These are phyloP conservation scores for Arctocebus calabarensis DNA, from an alignment of 2,797 vertebrate genomes.

Conservation along the genomic window DNA sequence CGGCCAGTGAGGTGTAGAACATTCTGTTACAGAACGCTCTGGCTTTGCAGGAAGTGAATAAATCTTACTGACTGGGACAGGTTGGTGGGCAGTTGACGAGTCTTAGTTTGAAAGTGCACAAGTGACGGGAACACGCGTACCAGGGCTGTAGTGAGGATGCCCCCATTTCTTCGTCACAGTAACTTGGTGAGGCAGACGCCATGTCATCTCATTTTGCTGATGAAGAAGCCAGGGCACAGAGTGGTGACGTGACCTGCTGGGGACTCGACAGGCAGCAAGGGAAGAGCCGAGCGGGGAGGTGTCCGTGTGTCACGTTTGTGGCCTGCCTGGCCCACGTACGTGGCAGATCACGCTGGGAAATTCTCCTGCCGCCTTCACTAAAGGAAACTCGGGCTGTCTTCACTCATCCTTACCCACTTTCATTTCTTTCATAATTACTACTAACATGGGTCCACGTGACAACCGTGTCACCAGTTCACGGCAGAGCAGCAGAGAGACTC, in stretches of 20 bases:
- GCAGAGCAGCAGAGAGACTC: neutral
- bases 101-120: constrained; percentile 5
- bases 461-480: neutral
- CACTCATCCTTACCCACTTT: neutral
- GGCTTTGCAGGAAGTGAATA: neutral
- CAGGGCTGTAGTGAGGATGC: neutral
- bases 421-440: neutral
- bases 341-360: neutral
- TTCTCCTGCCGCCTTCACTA: neutral
- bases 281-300: neutral
- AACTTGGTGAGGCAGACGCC: neutral
- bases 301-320: neutral
- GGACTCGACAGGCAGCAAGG: neutral
- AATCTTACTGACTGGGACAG: neutral
- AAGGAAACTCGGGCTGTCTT: neutral
- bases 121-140: neutral
- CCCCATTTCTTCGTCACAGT: constrained; percentile 32
- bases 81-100: neutral
- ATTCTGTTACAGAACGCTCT: neutral
- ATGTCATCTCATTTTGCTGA: neutral
- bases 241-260: neutral
- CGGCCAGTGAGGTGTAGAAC: neutral
- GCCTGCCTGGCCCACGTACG: neutral
- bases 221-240: neutral
- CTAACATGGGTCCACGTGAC: neutral